These are phyloP conservation scores for Aurelia aurita complex sp. Pacific DNA, from an alignment of 30 jellyfish, hydroid and myxozoan species.

Conservation along the genomic window DNA sequence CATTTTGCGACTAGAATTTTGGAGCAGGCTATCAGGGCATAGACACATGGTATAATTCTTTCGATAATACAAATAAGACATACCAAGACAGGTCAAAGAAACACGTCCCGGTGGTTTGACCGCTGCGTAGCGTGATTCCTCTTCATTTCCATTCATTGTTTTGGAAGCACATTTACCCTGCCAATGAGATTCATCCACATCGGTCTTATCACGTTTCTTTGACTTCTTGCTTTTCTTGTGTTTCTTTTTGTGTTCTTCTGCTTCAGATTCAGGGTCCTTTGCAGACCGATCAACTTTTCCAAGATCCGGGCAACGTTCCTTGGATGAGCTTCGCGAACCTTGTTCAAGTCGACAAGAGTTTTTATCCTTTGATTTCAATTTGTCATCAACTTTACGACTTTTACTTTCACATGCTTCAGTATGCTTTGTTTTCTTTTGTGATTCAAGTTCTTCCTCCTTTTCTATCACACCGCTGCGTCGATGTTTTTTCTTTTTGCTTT, in stretches of 20 bases:
- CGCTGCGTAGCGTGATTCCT: constrained; percentile 36
- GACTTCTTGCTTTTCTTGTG: neutral
- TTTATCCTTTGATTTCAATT: no score
- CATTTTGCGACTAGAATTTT: no score
- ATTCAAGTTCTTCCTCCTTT: no score
- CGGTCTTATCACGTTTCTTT: neutral
- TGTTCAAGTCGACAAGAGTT: no score
- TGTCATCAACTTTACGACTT: no score
- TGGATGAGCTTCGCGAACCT: no score
- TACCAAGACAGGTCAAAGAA: constrained; percentile 20
- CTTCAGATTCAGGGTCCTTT: neutral
- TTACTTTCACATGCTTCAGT: no score
- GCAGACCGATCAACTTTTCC: no score
- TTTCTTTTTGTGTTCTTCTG: neutral
- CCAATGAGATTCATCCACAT: neutral
- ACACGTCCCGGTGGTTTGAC: constrained; percentile 33
- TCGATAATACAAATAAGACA: neutral
- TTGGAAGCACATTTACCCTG: neutral
- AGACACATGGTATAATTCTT: no score
- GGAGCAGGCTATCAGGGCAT: no score
- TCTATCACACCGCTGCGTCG: neutral
- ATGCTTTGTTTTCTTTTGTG: no score
- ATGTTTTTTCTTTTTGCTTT: constrained; percentile 17
- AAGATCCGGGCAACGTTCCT: no score
- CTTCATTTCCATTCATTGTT: neutral